Base-by-base conservation (phyloP, 2,888 invertebrate species). In the Stegophylla sp. region DNA sequence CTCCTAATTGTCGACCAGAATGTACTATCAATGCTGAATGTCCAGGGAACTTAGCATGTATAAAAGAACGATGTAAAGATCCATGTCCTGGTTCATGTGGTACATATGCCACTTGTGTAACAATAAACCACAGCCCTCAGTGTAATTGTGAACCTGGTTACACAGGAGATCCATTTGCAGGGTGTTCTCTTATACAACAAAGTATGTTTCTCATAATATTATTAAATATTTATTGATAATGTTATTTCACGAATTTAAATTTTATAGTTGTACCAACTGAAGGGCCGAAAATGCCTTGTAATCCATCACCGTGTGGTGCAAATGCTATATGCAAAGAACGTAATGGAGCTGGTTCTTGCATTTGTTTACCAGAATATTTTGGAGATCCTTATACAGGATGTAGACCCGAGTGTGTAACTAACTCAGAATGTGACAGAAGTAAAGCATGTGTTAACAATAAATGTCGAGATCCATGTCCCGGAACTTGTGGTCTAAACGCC, bases 81-180 rank as follows among this genome's bases (percentile, higher is more conserved):
- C 95, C 95, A 82, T 96, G 96, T 85, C 91, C 91, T 82, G 94
- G 94, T 48, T 93, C 94, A 72, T 95, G 95, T 86, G 95, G 95
- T 28, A 87, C 90, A 66, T 91, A 92, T 85, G 91, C 95, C 9
- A 90, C 90, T 84, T 96, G 95, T 86, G 89, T 90, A 84, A 94
- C 94, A 83, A 90, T 93, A 84, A 93, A 93, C 86, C 95, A 96
- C 87, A 92, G 92, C 86, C 94, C 95, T 17, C 89, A 92, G 83
- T 96, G 96, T 86, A 92, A 91, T 84, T 96, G 96, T 86, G 88
- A 91, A 84, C 89, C 91, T 82, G 93, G 93, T 84, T 94, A 91
- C 86, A 91, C 91, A 10, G 95, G 95, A 63, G 93, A 95, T 89
- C 95, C 95, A 83, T 94, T 94, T 87, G 90, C 90, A 84, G 93